Evolutionary conservation across 2,113 vertebrate species (phyloP), one percentile per base, ranked within the genome.

Genomic region (Cardinalis cardinalis): DNA sequence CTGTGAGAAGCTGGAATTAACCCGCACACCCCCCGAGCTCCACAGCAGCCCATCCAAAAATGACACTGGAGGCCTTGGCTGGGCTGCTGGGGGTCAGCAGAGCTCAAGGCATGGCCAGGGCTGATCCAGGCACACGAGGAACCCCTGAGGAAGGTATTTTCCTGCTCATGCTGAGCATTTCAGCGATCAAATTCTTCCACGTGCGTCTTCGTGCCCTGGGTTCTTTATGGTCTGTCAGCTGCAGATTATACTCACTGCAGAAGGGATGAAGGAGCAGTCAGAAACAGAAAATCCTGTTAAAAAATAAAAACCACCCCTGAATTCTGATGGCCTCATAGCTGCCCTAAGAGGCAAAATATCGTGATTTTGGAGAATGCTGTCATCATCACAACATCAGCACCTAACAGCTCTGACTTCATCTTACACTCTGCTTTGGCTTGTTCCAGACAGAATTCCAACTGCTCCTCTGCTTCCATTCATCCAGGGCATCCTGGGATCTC

Each of bases 1-100:
- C 65, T 8, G 32, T 59, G 69, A 92, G 87, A 34, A 85, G 86
- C 59, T 48, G 61, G 59, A 77, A 88, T 88, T 80, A 86, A 73
- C 40, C 40, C 2, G 9, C 72, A 88, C 51, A 14, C 76, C 70
- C 21, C 36, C 71, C 0, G 1, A 41, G 56, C 3, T 0, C 72
- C 34, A 23, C 41, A 36, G 79, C 64, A 91, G 36, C n/a, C 32
- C 31, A 12, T 34, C n/a, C 80, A 25, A 58, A 86, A 90, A 68
- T 41, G 18, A n/a, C 18, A 21, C 58, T 18, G 11, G 23, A 52
- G n/a, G 25, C 14, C 31, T 31, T 63, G 36, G 76, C 66, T 46
- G 4, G 18, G 85, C 66, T 56, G 59, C 78, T 75, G 72, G 32
- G 51, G 61, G 74, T 77, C 77, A 89, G 71, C 41, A 55, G 36